Evolutionary conservation across 2,113 vertebrate species (phyloP), one percentile per base, ranked within the genome.

Genomic region (Eonycteris spelaea): DNA sequence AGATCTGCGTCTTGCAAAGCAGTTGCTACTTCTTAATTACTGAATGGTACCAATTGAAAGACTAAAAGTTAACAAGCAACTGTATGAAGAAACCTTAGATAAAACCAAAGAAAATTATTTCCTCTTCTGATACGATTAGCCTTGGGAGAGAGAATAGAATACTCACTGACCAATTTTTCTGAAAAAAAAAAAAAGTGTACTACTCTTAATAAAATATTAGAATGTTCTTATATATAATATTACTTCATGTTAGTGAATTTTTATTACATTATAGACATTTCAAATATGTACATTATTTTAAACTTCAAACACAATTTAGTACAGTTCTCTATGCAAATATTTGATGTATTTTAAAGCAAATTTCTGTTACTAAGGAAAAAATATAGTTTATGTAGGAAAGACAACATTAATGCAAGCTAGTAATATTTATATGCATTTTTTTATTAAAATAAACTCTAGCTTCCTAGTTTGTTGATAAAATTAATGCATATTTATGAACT

Each of bases 1-100:
- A 98, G 97, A 97, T 98, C 91, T 97, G 71, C 97, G 68, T 91
- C 63, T 92, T 96, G 98, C 98, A 99, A 98, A 99, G 98, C 97
- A 98, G 98, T 98, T 98, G 98, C 97, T 97, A 97, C 97, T 98
- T 99, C 97, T 98, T 99, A 99, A 99, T 99, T 99, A 98, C 98
- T 98, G 98, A 99, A 99, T 99, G 99, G 97, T 99, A 98, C 97
- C 98, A 97, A 98, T 85, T 98, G 98, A 98, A 98, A 99, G 98
- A 98, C 97, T 99, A 97, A 90, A 98, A 99, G 99, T 98, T 99
- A 99, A 98, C 96, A 98, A 98, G 93, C 98, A 98, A 98, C 96
- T 98, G 98, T 99, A 99, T 99, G 99, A 98, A 98, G 95, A 86
- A 94, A 95, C 95, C 92, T 98, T 75, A 97, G 68, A 95, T 65